Conservation (phyloP, 2,797 vertebrate genomes). For the Lutra lutra region DNA sequence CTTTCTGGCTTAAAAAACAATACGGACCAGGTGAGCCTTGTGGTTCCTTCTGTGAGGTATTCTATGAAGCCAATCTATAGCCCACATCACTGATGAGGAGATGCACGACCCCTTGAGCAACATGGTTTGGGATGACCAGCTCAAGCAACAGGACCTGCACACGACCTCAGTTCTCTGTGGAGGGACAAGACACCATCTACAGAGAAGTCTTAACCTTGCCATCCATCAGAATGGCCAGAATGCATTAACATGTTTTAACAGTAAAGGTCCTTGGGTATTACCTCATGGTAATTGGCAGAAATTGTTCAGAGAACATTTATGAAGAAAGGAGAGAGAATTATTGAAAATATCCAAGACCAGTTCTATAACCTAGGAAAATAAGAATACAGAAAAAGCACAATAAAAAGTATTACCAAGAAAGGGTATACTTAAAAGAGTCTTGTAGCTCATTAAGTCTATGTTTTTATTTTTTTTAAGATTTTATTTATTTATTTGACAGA, state of each 20-base stretch:
- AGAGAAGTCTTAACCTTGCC: not conserved
- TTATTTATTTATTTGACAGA: no score
- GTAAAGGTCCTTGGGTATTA: not conserved
- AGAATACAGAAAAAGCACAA: conserved; percentile 43
- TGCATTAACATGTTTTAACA: conserved; percentile 29
- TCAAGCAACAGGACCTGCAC: not conserved
- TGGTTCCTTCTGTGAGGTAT: not conserved
- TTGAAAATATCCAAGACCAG: conserved; percentile 60
- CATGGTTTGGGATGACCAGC: accelerated
- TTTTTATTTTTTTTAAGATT: not conserved
- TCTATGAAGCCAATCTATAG: not conserved
- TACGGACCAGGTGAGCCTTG: not conserved
- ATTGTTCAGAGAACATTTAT: conserved; percentile 67
- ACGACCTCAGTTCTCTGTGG: not conserved
- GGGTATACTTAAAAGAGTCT: conserved; percentile 19
- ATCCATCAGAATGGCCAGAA: not conserved
- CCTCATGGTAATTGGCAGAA: conserved; percentile 50
- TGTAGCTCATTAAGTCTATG: conserved; percentile 7
- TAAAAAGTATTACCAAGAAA: conserved; percentile 61
- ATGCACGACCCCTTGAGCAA: no score
- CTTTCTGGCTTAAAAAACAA: not conserved
- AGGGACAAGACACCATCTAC: not conserved
- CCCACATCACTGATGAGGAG: not conserved
- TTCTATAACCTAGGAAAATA: conserved; percentile 25
- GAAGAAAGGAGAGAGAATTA: conserved; percentile 51